Evolutionary conservation across 2,113 vertebrate species (phyloP), one percentile per base, ranked within the genome.

Genomic region (Neodon shergylaensis): DNA sequence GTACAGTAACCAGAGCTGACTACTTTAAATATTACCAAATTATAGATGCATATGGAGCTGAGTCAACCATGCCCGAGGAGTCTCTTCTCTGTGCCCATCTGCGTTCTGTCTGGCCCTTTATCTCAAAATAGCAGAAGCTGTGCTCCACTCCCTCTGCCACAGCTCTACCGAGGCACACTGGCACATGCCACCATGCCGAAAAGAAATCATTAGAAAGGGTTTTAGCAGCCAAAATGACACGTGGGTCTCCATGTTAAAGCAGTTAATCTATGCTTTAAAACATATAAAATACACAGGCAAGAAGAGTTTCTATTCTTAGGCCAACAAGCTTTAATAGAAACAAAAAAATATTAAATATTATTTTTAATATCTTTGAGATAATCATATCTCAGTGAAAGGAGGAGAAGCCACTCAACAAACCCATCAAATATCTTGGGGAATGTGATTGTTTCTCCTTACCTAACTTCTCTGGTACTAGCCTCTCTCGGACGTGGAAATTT

Each of bases 161-260:
- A 33, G 19, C 13, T 8, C 76, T 42, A 28, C 19, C 49, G n/a
- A n/a, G 44, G 22, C 49, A n/a, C 19, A 83, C 26, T 31, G 58
- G 13, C 52, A 19, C 17, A 7, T 0, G 13, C 47, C n/a, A 12
- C 8, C 1, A 3, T 22, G 11, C 22, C 9, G 42, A 47, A 39
- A 47, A 39, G 65, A 90, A 44, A 11, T 3, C 24, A 31, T 14
- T 8, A 11, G 22, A 42, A 36, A 84, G 42, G 19, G 16, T 33
- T 73, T 54, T 11, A 3, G 74, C 54, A 85, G 39, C 26, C 3
- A 19, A 66, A 42, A 47, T 4, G 2, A 1, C 39, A 36, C 26
- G 12, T 7, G 4, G 10, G 12, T 49, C 14, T 11, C 6, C 63
- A 3, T 31, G 58, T 6, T 39, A 10, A 47, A 47, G 28, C 58